Conservation (phyloP, 2,888 invertebrate genomes). For the Leucophora obtusa region DNA sequence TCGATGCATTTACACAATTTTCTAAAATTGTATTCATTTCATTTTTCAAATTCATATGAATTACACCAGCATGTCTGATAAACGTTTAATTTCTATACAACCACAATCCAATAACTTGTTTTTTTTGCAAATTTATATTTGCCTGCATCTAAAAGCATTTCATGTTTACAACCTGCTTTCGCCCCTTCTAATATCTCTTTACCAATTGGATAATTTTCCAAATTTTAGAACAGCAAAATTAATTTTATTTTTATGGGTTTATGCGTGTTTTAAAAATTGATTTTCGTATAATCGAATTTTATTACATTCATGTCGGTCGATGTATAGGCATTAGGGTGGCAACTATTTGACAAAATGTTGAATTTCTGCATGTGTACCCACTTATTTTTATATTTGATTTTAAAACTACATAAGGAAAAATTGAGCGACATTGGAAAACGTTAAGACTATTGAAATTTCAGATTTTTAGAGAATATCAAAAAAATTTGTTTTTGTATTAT, state of each 20-base stretch:
- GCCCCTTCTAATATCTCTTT: slow-evolving; percentile 5
- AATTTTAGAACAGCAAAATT: slow-evolving; percentile 55
- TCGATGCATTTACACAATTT: slow-evolving; percentile 28
- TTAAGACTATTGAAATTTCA: too few species aligned
- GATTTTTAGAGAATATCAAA: too few species aligned
- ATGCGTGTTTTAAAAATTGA: slow-evolving; percentile 56
- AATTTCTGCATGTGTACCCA: too few species aligned
- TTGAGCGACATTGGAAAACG: too few species aligned
- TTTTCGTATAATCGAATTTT: slow-evolving; percentile 61
- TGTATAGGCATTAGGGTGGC: too few species aligned
- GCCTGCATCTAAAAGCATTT: background rate
- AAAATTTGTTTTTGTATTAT: too few species aligned
- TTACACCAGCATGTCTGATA: background rate
- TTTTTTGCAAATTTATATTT: background rate
- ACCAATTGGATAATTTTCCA: slow-evolving; percentile 26
- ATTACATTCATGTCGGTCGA: slow-evolving; percentile 38
- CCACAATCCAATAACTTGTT: slow-evolving; percentile 37
- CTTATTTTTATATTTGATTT: too few species aligned
- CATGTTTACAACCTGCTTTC: background rate
- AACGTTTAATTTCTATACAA: slow-evolving; percentile 44
- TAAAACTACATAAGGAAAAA: too few species aligned
- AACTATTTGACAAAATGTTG: too few species aligned
- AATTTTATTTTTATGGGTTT: slow-evolving; percentile 62
- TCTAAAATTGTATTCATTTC: slow-evolving; percentile 20
- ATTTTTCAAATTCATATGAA: background rate